Conservation (phyloP, 2,888 invertebrate species). For the Heteromyza rotundicornis region DNA sequence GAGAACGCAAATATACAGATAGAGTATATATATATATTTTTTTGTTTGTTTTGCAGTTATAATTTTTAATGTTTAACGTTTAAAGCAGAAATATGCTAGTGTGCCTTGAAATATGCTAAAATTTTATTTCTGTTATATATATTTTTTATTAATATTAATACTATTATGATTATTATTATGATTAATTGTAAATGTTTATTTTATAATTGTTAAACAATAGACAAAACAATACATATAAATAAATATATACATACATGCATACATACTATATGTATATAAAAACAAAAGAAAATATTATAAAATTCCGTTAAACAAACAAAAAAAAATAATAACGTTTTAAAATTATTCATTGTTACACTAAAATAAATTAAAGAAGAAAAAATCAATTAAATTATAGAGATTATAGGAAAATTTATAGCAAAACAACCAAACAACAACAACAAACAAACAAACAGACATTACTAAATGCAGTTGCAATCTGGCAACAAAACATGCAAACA, state of each 20-base stretch:
- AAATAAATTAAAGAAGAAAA: slow-evolving; percentile 28
- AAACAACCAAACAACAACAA: slow-evolving; percentile 11
- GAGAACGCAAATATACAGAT: background rate
- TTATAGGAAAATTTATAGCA: background rate
- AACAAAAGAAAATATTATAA: background rate
- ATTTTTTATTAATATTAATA: background rate
- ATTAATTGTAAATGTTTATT: background rate
- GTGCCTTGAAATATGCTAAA: slow-evolving; percentile 54
- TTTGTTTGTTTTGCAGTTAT: background rate
- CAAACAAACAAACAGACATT: slow-evolving; percentile 21
- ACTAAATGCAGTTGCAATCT: background rate
- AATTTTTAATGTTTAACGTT: background rate
- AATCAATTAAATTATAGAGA: slow-evolving; percentile 19
- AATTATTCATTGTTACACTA: slow-evolving; percentile 6
- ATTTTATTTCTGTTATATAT: background rate
- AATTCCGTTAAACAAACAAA: background rate
- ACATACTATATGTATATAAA: slow-evolving; percentile 6
- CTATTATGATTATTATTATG: slow-evolving; percentile 1
- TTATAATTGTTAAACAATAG: background rate
- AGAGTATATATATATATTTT: background rate
- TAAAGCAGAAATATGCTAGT: slow-evolving; percentile 42
- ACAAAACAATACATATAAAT: background rate
- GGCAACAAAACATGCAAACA: background rate
- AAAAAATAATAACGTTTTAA: slow-evolving; percentile 1
- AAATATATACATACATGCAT: slow-evolving; percentile 19